Base-by-base conservation (phyloP, 2,797 vertebrate genomes). In the Anas georgica region DNA sequence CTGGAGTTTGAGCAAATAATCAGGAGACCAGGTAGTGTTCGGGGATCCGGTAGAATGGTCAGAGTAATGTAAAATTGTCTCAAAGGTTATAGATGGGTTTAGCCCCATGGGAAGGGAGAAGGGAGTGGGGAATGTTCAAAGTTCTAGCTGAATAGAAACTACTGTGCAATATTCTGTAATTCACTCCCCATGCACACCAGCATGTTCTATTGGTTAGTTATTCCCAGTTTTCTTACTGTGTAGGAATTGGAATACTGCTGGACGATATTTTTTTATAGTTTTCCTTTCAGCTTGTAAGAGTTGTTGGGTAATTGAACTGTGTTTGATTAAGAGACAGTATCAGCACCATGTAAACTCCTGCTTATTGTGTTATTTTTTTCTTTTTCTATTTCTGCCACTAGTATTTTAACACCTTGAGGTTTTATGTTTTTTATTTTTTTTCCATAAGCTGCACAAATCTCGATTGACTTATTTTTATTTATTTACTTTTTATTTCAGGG, bases 181-280 rank as follows among this genome's bases (percentile, higher is more conserved):
- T 76, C 4, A 1, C 2, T 21, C 21, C 2, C 5, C 17, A 9
- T 52, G 50, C 25, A 52, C 25, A 4, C 2, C 5, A 22, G 7
- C 7, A 7, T 63, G 23, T 17, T 70, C 7, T 31, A 69, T 28
- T 10, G 23, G 10, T 45, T 68, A 48, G 5, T 48, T 76, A 64
- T 55, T 55, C 31, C 9, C 35, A 55, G 67, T 25, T 67, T 70
- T 68, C 3, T 80, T 48, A 54, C 45, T 41, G 3, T 45, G 23
- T 74, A 41, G 17, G 12, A 37, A 45, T 74, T 70, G 75, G 13
- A 83, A 45, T 50, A 62, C 55, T 11, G 46, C 11, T 55, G 78
- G n/a, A 5, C 2, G 81, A 18, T 83, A 66, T 37, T 18, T 85
- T 64, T 63, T 59, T 91, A 33, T 10, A 20, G 28, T 82, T 90